A percentile compares a stretch with the other conserved stretches of the same genome.
Evolutionary conservation across 1,140 invertebrate genomes (phyloP).

Genomic region (Babylonia areolata): DNA sequence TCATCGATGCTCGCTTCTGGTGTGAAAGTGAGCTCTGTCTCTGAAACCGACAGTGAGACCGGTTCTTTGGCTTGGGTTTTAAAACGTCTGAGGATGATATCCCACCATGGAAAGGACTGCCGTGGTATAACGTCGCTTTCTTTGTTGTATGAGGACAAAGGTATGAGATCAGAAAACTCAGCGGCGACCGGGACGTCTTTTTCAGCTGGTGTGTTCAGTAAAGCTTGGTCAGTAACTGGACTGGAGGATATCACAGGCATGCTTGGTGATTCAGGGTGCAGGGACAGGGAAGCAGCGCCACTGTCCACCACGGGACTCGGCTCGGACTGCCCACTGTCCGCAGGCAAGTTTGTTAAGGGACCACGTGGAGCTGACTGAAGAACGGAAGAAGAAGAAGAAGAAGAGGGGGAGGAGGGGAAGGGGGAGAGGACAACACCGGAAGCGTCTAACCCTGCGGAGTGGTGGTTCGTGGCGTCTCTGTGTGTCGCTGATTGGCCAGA

Average conservation of each 20-base stretch:
- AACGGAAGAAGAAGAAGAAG: too few species aligned
- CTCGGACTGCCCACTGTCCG: too few species aligned
- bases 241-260: slow-evolving; percentile 13
- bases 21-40: not conserved
- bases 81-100: not conserved
- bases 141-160: not conserved
- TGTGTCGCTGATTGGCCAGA: not conserved
- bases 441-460: not conserved
- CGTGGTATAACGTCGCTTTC: not conserved
- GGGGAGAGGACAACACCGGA: not conserved
- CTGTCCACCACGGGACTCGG: not conserved
- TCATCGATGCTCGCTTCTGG: not conserved
- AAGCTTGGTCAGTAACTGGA: not conserved
- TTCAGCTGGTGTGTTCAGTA: not conserved
- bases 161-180: not conserved
- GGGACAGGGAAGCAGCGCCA: not conserved
- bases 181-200: not conserved
- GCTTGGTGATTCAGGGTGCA: not conserved
- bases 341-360: not conserved
- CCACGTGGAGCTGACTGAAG: not conserved
- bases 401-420: too few species aligned
- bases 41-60: not conserved
- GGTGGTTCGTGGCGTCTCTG: not conserved
- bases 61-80: not conserved
- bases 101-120: not conserved